Base-by-base conservation (phyloP, 2,888 invertebrate species). In the Diplazon laetatorius region DNA sequence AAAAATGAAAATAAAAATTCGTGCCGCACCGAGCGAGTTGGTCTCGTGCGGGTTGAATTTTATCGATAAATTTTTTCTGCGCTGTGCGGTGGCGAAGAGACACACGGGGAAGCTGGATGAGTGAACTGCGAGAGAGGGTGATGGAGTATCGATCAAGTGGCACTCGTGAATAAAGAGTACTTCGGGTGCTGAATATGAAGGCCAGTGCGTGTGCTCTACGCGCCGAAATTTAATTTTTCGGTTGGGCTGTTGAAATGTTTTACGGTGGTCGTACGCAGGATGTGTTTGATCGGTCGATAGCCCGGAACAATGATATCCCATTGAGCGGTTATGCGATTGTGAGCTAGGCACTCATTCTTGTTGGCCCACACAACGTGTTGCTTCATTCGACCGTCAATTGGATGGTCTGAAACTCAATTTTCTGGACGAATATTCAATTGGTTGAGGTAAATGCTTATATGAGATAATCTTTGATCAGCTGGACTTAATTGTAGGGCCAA, bases 141-240 rank as follows among this genome's bases (percentile, higher is more conserved):
- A 35, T 18, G 5, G 63, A 30, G 48, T 63, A 63, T 20, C 48
- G 63, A 63, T 63, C 46, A 63, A 63, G 63, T 63, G 63, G 48
- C 63, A 48, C 48, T 48, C 63, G 35, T 30, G 63, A 46, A 63
- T 63, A 63, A 63, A 63, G 63, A 30, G 55, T 55, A 35, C 55
- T 63, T 63, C 48, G 35, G 35, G 48, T 20, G 48, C 48, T 48
- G 48, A 63, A 63, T 63, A 63, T 46, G 30, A 63, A 63, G 63
- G 48, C 18, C 48, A 46, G 63, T 60, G 63, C 63, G 35, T 35
- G 48, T 10, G 50, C 48, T 65, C 35, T 48, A 20, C 20, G 20
- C n/a, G 63, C 52, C 52, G 63, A 65, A 65, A 65, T 37, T 65
- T 16, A 37, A 65, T 65, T 65, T 65, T 46, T 3, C 63, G 35